Evolutionary conservation across 2,113 vertebrate genomes (phyloP), one percentile per base, ranked within the genome.

Genomic region (Fregetta grallaria): DNA sequence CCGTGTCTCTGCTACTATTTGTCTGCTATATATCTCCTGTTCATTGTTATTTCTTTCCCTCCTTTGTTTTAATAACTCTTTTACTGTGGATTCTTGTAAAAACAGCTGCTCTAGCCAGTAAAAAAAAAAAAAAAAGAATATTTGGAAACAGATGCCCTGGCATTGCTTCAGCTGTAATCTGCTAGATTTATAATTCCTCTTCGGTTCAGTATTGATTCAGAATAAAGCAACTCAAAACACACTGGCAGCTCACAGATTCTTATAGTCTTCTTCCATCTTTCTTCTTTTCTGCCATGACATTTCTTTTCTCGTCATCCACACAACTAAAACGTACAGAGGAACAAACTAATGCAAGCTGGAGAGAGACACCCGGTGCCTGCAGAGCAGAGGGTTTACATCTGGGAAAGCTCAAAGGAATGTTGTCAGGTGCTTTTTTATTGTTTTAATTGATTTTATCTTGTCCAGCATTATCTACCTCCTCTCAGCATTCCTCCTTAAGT

Each of bases 51-150:
- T 91, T 94, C 80, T 89, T 96, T 78, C 30, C 61, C 91, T 63
- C 52, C 74, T 96, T 96, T 80, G 95, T 97, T 97, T 97, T 98
- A 97, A 97, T 97, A 97, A 97, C 91, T 97, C 93, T 95, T 98
- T 97, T 96, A 97, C 86, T 93, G 96, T 96, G 90, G 82, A 92
- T 97, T 96, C 96, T 96, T 97, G 95, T 95, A 96, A 96, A 98
- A 97, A 97, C 98, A 98, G 97, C 96, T 98, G 97, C 83, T 92
- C 66, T 68, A 97, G 59, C 68, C 81, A 92, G 82, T 94, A 92
- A 94, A 94, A 95, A 40, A 95, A 82, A 84, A 84, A 55, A 83
- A 66, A 83, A n/a, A 78, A 90, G 14, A 84, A 79, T 89, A 96
- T 96, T 89, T 62, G 44, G 78, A 96, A 98, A 83, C 95, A 97